Base-by-base conservation (phyloP, 2,888 invertebrate genomes). In the Pedicia rivosa region DNA sequence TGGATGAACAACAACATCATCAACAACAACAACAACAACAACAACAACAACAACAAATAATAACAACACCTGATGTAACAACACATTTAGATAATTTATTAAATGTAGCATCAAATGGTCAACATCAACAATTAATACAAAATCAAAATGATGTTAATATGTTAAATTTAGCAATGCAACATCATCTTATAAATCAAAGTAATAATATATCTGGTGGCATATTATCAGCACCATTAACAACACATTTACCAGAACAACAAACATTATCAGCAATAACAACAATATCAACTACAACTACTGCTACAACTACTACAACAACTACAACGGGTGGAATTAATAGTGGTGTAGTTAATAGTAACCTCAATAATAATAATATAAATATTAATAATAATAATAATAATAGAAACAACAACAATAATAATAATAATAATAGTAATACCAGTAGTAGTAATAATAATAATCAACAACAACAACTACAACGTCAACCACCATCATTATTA, bases 401-500 rank as follows among this genome's bases (percentile, higher is more conserved):
- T 34, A 15, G 24, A 14, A 37, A 37, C 27, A 34, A 35, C 19
- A 20, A 32, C 12, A 20, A 25, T 14, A 25, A 9, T 5, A 32
- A 31, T 17, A 29, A 26, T 29, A 29, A 37, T 33, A 37, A 20
- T 19, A 16, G 22, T 28, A 26, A 22, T 33, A 28, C 27, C 13
- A 39, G 31, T 30, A 9, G 13, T 17, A 12, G n/a, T n/a, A n/a
- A n/a, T n/a, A n/a, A n/a, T n/a, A n/a, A n/a, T n/a, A n/a, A n/a
- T n/a, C n/a, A n/a, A 4, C n/a, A 20, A 35, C 26, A 24, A 22
- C 38, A 22, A 29, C 19, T 15, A 26, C 37, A 34, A 22, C 32
- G 32, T 26, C 26, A 33, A 25, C 12, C 12, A 7, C 36, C 22
- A 27, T 30, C 34, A 32, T 34, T 43, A 41, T 22, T 43, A 35